These are phyloP conservation scores for Enteromius afrohamiltoni DNA, from an alignment of 2,797 vertebrate species.

Conservation along the genomic window DNA sequence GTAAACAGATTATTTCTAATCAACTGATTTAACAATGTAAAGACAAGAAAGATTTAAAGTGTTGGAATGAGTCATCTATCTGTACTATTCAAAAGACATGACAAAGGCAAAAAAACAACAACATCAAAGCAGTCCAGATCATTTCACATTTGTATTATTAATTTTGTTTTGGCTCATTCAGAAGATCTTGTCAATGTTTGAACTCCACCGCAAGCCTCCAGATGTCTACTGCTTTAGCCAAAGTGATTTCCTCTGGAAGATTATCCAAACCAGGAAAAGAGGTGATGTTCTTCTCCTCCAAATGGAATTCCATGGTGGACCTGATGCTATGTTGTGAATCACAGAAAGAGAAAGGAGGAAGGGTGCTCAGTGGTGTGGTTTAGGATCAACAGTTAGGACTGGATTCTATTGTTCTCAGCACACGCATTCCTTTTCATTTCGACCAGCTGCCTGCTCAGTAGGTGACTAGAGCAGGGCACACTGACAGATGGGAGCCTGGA, in stretches of 20 bases:
- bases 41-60: not conserved
- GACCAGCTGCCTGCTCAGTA: constrained; percentile 70
- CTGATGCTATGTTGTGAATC: constrained; percentile 68
- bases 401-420: constrained; percentile 65
- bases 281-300: constrained; percentile 68
- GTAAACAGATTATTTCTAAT: constrained; percentile 13
- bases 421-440: constrained; percentile 65
- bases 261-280: constrained; percentile 63
- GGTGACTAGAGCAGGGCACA: constrained; percentile 61
- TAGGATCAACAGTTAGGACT: constrained; percentile 68
- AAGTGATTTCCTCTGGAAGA: constrained; percentile 65
- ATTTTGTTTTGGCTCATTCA: not conserved
- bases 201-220: constrained; percentile 75
- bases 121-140: not conserved
- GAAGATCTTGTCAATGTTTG: constrained; percentile 58
- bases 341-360: constrained; percentile 47
- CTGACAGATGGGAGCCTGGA: constrained; percentile 75
- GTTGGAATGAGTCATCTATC: not conserved
- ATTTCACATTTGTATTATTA: not conserved
- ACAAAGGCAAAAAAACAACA: not conserved
- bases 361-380: constrained; percentile 16
- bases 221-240: constrained; percentile 68
- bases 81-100: not conserved
- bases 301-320: constrained; percentile 67
- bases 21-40: not conserved